Percentiles rank a stretch among this genome's conserved stretches.
Conservation (phyloP, 2,113 vertebrate genomes). For the Paedocypris sp. region DNA sequence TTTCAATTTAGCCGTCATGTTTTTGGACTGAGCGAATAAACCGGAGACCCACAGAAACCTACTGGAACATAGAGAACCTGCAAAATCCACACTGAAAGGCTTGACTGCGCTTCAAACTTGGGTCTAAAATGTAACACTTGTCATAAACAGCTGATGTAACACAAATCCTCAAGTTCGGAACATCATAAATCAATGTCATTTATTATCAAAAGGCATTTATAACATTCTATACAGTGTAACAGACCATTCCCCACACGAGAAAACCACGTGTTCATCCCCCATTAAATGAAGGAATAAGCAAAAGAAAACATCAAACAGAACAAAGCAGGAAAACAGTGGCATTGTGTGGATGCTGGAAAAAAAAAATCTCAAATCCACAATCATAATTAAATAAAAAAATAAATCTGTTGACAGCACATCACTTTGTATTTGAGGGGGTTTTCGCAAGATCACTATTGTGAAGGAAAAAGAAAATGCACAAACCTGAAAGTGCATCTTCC, state of each 20-base stretch:
- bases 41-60: too few relatives aligned
- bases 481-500: neutral
- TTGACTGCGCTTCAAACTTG: too few relatives aligned
- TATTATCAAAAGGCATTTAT: conserved; percentile 59
- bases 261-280: conserved; percentile 39
- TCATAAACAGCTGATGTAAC: neutral
- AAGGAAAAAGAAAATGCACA: neutral
- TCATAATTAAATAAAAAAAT: too few relatives aligned
- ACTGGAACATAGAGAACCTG: too few relatives aligned
- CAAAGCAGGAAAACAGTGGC: conserved; percentile 3
- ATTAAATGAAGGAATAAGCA: conserved; percentile 33
- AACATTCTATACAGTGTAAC: conserved; percentile 66
- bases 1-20: too few relatives aligned
- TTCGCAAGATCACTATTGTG: neutral
- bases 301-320: conserved; percentile 1
- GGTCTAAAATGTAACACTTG: too few relatives aligned
- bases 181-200: conserved; percentile 60
- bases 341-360: neutral
- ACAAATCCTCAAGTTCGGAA: neutral
- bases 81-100: too few relatives aligned
- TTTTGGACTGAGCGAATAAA: too few relatives aligned
- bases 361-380: too few relatives aligned
- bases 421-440: too few relatives aligned
- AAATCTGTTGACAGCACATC: too few relatives aligned
- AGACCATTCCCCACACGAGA: conserved; percentile 60